phyloP scores from a whole-genome alignment of 2,888 invertebrate species.

The Celastrina argiolus region DNA sequence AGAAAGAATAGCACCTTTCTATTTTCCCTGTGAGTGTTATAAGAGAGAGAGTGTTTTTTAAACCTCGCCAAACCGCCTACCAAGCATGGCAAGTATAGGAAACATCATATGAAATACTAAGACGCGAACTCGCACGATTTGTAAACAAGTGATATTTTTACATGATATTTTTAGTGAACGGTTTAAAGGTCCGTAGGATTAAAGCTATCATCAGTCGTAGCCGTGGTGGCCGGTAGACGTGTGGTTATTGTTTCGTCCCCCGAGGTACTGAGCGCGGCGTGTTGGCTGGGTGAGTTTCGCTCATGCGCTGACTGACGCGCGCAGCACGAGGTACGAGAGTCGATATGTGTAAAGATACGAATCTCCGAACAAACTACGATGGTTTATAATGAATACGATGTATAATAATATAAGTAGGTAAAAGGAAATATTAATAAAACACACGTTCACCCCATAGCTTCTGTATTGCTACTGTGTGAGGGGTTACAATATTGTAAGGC shows the following conservation, averaged over 20 bases:
- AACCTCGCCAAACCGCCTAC: too few species aligned
- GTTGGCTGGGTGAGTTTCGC: constrained; percentile 49
- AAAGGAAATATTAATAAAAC: too few species aligned
- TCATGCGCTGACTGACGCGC: constrained; percentile 60
- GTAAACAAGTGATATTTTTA: constrained; percentile 35
- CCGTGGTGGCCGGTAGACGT: constrained; percentile 37
- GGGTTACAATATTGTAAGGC: too few species aligned
- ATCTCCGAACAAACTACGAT: neutral
- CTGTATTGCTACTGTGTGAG: too few species aligned
- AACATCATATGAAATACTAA: too few species aligned
- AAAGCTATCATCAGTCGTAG: constrained; percentile 36
- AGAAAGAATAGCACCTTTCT: too few species aligned
- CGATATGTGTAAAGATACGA: neutral
- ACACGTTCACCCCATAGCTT: too few species aligned
- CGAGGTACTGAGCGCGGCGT: constrained; percentile 50
- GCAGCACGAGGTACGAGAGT: constrained; percentile 24
- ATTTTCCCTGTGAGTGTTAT: too few species aligned
- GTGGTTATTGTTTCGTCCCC: constrained; percentile 41
- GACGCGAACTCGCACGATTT: constrained; percentile 38
- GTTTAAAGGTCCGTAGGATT: constrained; percentile 9
- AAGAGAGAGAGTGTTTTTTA: too few species aligned
- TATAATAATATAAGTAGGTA: too few species aligned
- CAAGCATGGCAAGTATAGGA: too few species aligned
- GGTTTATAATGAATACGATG: too few species aligned
- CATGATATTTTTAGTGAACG: constrained; percentile 12